phyloP scores from a whole-genome alignment of 2,888 invertebrate genomes.

The Onthophagus sagittarius region DNA sequence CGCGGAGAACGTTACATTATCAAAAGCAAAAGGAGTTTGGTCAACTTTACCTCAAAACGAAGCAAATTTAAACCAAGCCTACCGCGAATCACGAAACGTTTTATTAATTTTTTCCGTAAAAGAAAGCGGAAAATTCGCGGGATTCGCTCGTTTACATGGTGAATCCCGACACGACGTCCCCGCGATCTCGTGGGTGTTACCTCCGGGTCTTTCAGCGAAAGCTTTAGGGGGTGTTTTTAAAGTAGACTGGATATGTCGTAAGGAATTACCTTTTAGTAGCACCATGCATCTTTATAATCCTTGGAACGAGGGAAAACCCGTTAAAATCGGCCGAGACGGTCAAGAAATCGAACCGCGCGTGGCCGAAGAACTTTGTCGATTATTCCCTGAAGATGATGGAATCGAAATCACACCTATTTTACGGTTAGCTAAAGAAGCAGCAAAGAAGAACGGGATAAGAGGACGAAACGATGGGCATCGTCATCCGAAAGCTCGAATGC shows the following conservation, averaged over 20 bases:
- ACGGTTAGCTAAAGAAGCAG: constrained; percentile 79
- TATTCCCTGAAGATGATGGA: constrained; percentile 90
- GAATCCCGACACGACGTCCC: constrained; percentile 88
- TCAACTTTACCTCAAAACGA: constrained; percentile 97
- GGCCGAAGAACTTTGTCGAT: constrained; percentile 88
- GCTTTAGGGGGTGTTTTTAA: constrained; percentile 94
- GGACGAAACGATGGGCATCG: constrained; percentile 50
- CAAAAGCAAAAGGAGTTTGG: constrained; percentile 96
- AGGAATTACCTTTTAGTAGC: constrained; percentile 88
- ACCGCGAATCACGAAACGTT: constrained; percentile 88
- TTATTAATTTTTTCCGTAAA: constrained; percentile 95
- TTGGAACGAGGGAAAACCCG: constrained; percentile 98
- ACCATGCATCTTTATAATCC: constrained; percentile 93
- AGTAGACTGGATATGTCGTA: constrained; percentile 95
- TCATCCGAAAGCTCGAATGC: constrained; percentile 48
- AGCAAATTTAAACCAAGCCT: constrained; percentile 92
- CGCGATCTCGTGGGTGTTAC: constrained; percentile 89
- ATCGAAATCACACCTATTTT: constrained; percentile 86
- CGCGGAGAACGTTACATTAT: constrained; percentile 90
- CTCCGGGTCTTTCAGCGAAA: constrained; percentile 87
- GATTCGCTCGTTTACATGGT: constrained; percentile 86
- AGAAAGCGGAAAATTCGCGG: constrained; percentile 94
- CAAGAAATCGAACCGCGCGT: constrained; percentile 96
- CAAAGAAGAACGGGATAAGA: constrained; percentile 53
- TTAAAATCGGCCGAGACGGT: constrained; percentile 98